Base-by-base conservation (phyloP, 2,797 vertebrate species). In the Melanotaenia trifasciata region DNA sequence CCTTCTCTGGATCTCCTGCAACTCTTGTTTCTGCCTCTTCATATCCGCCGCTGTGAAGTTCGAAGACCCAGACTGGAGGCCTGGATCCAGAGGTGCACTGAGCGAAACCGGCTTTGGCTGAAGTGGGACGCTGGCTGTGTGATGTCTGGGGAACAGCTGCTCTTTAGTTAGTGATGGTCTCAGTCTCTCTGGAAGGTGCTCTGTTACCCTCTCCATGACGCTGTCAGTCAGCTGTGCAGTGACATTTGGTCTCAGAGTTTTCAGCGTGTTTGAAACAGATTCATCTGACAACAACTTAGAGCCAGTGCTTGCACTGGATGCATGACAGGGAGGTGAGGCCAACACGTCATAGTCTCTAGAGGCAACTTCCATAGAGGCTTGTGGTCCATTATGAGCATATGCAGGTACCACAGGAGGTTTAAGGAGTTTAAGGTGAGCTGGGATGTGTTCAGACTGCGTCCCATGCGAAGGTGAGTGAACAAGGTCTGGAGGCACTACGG, bases 11-110 rank as follows among this genome's bases (percentile, higher is more conserved):
- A 87, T 70, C 38, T 90, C 83, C 70, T 81, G 88, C 80, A 93
- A 83, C 81, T 89, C 89, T 33, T 59, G 80, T n/a, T 93, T 94
- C 72, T 87, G 92, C 84, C 79, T 76, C 2, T 90, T 91, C 70
- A 67, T 35, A 59, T 74, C 75, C 1, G 74, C 84, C 20, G 67
- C 68, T 26, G 53, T 63, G 57, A 74, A 69, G 38, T 13, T 50
- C 43, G 60, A 36, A 8, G 71, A 51, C 7, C 1, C 71, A n/a
- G 58, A 51, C 70, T 1, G 51, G 67, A 33, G 61, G 7, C 14
- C 36, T 22, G 64, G 35, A 35, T 32, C 20, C 35, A n/a, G 30
- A 50, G 63, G 9, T 14, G 47, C 4, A 1, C 1, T 18, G 45
- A 61, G 1, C 14, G 35, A 35, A 22, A 60, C 67, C 43, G 71